Evolutionary conservation across 1,140 invertebrate species (phyloP).

Genomic region (Drosophila ambigua): DNA sequence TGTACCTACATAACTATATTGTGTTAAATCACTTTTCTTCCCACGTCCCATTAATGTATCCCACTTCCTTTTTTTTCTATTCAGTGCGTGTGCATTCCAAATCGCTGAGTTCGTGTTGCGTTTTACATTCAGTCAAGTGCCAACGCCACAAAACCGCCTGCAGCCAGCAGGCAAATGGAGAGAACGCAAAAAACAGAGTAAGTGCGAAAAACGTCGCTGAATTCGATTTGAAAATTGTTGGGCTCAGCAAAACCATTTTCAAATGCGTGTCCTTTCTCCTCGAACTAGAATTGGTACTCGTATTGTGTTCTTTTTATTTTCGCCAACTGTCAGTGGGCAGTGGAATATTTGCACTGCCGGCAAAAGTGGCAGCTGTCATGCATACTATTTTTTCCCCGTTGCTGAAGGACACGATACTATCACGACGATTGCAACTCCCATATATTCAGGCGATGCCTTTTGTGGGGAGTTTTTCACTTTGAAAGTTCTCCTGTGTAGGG

Average conservation of each 20-base stretch:
- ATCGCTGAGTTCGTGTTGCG: too few relatives aligned
- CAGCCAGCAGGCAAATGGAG: slow-evolving; percentile 1
- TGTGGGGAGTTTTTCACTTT: slow-evolving; percentile 33
- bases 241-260: slow-evolving; percentile 46
- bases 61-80: too few relatives aligned
- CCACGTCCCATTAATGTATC: too few relatives aligned
- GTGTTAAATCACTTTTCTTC: too few relatives aligned
- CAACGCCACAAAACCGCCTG: slow-evolving; percentile 20
- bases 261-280: slow-evolving; percentile 4
- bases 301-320: slow-evolving; percentile 46
- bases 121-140: background rate
- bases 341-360: slow-evolving; percentile 49
- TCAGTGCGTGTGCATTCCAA: too few relatives aligned
- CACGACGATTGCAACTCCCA: slow-evolving; percentile 20
- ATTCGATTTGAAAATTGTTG: slow-evolving; percentile 52
- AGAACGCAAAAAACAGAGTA: slow-evolving; percentile 26
- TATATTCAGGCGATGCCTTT: slow-evolving; percentile 35
- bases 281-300: background rate
- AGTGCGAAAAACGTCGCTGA: slow-evolving; percentile 51
- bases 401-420: slow-evolving; percentile 4
- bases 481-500: background rate
- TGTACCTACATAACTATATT: too few relatives aligned
- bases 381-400: slow-evolving; percentile 27
- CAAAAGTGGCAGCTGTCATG: slow-evolving; percentile 43
- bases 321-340: slow-evolving; percentile 2